Evolutionary conservation across 2,113 vertebrate species (phyloP).

Genomic region (Lucifuga dentata): DNA sequence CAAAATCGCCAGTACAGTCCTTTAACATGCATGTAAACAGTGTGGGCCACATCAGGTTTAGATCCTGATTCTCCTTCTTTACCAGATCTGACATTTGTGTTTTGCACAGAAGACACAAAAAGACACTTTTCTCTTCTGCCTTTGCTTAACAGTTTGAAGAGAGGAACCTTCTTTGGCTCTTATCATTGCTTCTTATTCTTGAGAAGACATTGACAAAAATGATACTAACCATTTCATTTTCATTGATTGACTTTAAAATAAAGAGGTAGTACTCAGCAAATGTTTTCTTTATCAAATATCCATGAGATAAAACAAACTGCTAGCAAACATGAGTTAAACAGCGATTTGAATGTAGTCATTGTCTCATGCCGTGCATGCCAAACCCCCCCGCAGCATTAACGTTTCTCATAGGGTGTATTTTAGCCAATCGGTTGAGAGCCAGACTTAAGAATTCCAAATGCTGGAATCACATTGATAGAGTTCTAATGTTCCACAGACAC

Average conservation of each 20-base stretch:
- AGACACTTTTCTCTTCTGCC: no score
- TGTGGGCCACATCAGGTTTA: no score
- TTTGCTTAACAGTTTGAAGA: neutral
- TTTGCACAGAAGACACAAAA: conserved; percentile 4
- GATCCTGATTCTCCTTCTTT: conserved; percentile 10
- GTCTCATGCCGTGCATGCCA: conserved; percentile 42
- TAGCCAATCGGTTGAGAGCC: conserved; percentile 44
- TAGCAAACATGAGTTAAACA: conserved; percentile 22
- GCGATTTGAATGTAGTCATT: conserved; percentile 52
- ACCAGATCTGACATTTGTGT: conserved; percentile 1
- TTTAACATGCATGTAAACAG: no score
- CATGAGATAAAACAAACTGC: no score
- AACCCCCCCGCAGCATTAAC: conserved; percentile 22
- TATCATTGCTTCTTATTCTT: conserved; percentile 38
- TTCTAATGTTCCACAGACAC: neutral
- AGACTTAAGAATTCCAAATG: conserved; percentile 7
- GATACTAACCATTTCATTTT: conserved; percentile 43
- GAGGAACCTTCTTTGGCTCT: conserved; percentile 22
- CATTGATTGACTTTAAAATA: conserved; percentile 30
- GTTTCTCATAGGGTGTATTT: conserved; percentile 22
- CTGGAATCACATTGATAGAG: conserved; percentile 5
- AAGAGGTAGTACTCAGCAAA: conserved; percentile 11
- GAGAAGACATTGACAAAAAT: conserved; percentile 41
- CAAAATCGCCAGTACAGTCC: no score
- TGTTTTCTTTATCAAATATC: conserved; percentile 9